These are phyloP conservation scores for Caenorhabditis becei DNA, from an alignment of 2,888 invertebrate species.

Conservation along the genomic window DNA sequence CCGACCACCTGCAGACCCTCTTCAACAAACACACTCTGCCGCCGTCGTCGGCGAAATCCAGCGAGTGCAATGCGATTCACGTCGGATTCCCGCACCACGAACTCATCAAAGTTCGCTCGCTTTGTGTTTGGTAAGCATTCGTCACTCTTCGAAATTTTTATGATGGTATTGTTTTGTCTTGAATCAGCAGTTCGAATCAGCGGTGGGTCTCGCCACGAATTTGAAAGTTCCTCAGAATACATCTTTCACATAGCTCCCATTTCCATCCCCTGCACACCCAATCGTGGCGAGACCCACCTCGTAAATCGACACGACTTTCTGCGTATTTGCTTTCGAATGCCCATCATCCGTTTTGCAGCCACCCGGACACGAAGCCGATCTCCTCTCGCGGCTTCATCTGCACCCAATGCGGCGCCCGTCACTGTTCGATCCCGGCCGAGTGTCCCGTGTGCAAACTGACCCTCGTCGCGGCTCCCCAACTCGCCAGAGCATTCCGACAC, in stretches of 20 bases:
- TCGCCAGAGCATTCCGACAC: conserved; percentile 72
- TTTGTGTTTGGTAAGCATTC: conserved; percentile 79
- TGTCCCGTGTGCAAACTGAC: conserved; percentile 96
- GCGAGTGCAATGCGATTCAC: conserved; percentile 73
- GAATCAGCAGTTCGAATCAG: too few relatives aligned
- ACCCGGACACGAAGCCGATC: conserved; percentile 68
- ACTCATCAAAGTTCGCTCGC: conserved; percentile 64
- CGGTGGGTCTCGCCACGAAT: too few relatives aligned
- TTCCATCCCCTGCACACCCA: too few relatives aligned
- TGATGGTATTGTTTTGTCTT: too few relatives aligned
- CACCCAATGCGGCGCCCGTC: conserved; percentile 94
- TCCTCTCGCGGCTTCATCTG: conserved; percentile 83
- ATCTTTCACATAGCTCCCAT: too few relatives aligned
- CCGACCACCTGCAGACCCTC: conserved; percentile 86
- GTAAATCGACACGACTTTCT: too few relatives aligned
- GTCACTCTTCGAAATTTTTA: too few relatives aligned
- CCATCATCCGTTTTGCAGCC: too few relatives aligned
- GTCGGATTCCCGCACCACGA: conserved; percentile 79
- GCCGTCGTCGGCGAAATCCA: conserved; percentile 63
- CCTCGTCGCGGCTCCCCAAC: conserved; percentile 96
- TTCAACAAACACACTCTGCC: conserved; percentile 84
- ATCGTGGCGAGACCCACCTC: too few relatives aligned
- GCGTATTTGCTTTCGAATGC: too few relatives aligned
- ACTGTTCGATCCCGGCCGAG: conserved; percentile 97
- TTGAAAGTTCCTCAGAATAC: too few relatives aligned